Percentiles rank a stretch among this genome's conserved stretches.
Conservation (phyloP, 2,797 vertebrate species). For the Natrix natrix region DNA sequence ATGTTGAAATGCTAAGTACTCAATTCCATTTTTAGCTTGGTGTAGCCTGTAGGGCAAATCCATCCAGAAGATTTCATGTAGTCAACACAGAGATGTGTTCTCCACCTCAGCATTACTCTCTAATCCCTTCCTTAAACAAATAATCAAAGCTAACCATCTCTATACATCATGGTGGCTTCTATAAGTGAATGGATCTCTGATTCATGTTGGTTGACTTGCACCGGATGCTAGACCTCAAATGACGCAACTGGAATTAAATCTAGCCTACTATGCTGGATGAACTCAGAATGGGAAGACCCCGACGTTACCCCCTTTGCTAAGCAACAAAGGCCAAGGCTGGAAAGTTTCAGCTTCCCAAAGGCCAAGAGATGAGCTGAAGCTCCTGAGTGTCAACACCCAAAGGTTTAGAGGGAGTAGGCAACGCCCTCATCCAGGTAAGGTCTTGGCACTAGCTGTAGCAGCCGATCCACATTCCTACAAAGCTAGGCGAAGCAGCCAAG, state of each 20-base stretch:
- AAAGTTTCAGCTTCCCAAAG: background rate
- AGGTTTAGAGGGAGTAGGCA: background rate
- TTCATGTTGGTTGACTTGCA: background rate
- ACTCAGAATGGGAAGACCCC: background rate
- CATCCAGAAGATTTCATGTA: background rate
- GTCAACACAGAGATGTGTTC: background rate
- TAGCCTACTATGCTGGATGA: background rate
- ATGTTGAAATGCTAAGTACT: background rate
- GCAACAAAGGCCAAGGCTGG: background rate
- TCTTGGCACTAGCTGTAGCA: background rate
- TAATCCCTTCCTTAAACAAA: background rate
- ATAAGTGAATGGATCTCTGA: background rate
- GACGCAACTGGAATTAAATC: background rate
- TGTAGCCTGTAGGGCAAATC: background rate
- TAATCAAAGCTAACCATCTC: background rate
- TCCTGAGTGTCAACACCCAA: background rate
- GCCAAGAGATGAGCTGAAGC: background rate
- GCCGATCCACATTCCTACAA: slow-evolving; percentile 10
- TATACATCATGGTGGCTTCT: background rate
- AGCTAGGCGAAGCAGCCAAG: background rate
- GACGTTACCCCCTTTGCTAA: background rate
- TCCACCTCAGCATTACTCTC: background rate
- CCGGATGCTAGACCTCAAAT: background rate
- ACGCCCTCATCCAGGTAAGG: background rate
- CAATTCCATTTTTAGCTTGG: background rate